phyloP scores from a whole-genome alignment of 2,888 invertebrate species.

The Creontiades dilutus region DNA sequence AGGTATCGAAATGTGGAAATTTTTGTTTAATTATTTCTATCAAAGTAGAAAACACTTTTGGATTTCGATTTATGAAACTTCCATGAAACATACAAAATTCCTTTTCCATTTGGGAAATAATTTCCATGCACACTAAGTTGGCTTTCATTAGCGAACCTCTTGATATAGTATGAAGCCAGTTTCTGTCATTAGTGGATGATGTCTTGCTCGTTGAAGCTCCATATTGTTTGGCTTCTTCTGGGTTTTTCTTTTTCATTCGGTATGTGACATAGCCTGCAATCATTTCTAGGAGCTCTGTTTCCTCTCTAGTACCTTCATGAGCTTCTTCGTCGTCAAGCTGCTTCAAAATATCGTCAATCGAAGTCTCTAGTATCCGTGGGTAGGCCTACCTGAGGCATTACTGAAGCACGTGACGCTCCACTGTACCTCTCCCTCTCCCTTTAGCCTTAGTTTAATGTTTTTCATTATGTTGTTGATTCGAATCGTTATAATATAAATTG shows the following conservation, averaged over 20 bases:
- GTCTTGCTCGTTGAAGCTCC: constrained; percentile 21
- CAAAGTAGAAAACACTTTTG: constrained; percentile 27
- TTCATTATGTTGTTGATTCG: too few species aligned
- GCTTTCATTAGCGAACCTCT: background rate
- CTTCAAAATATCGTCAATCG: constrained; percentile 28
- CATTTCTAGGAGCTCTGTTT: constrained; percentile 16
- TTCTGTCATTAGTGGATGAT: background rate
- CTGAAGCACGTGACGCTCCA: too few species aligned
- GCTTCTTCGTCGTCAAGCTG: constrained; percentile 28
- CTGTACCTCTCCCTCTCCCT: too few species aligned
- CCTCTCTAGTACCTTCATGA: constrained; percentile 8
- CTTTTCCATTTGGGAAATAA: constrained; percentile 3
- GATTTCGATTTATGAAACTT: background rate
- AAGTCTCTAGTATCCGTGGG: too few species aligned
- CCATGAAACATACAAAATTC: constrained; percentile 13
- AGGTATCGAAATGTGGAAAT: too few species aligned
- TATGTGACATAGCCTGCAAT: constrained; percentile 31
- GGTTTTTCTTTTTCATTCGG: constrained; percentile 24
- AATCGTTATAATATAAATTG: too few species aligned
- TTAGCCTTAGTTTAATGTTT: too few species aligned
- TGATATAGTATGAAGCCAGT: constrained; percentile 14
- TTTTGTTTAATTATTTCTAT: constrained; percentile 37
- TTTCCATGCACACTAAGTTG: background rate
- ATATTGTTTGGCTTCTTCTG: constrained; percentile 31
- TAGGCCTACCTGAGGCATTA: too few species aligned